These are phyloP conservation scores for Crocidura indochinensis DNA, from an alignment of 2,797 vertebrate species.

Conservation along the genomic window DNA sequence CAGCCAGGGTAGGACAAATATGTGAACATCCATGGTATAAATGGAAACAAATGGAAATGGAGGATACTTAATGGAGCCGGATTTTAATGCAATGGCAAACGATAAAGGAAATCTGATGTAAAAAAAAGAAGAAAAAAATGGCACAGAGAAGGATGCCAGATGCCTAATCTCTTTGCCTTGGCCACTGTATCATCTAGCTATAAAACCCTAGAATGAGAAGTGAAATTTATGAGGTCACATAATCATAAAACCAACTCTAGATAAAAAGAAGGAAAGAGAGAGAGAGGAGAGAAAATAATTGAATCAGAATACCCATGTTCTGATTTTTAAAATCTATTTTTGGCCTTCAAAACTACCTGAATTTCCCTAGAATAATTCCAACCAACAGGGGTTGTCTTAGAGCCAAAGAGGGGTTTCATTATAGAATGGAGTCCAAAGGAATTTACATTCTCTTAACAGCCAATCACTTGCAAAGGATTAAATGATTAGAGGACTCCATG, in stretches of 20 bases:
- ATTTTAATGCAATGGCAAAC: conserved; percentile 49
- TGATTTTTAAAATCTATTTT: conserved; percentile 42
- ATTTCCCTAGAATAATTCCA: neutral
- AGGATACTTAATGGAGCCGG: neutral
- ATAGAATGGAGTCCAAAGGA: conserved; percentile 38
- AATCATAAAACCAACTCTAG: too few relatives aligned
- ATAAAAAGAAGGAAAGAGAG: too few relatives aligned
- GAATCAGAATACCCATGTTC: conserved; percentile 16
- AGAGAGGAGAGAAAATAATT: too few relatives aligned
- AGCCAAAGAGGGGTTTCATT: neutral
- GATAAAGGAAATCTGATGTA: conserved; percentile 49
- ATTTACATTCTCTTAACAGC: neutral
- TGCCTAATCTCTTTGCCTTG: too few relatives aligned
- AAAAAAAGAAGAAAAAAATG: conserved; percentile 51
- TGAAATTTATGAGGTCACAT: too few relatives aligned
- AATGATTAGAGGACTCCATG: conserved; percentile 43
- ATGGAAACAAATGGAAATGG: conserved; percentile 60
- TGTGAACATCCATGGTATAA: conserved; percentile 54
- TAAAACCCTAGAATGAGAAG: too few relatives aligned
- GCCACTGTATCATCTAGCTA: too few relatives aligned
- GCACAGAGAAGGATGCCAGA: too few relatives aligned
- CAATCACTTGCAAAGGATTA: conserved; percentile 14
- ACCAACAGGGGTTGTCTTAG: neutral
- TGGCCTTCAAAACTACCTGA: conserved; percentile 57
- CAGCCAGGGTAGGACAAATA: conserved; percentile 27